Evolutionary conservation across 1,140 invertebrate genomes (phyloP), one percentile per base, ranked within the genome.

Genomic region (Conus betulinus): DNA sequence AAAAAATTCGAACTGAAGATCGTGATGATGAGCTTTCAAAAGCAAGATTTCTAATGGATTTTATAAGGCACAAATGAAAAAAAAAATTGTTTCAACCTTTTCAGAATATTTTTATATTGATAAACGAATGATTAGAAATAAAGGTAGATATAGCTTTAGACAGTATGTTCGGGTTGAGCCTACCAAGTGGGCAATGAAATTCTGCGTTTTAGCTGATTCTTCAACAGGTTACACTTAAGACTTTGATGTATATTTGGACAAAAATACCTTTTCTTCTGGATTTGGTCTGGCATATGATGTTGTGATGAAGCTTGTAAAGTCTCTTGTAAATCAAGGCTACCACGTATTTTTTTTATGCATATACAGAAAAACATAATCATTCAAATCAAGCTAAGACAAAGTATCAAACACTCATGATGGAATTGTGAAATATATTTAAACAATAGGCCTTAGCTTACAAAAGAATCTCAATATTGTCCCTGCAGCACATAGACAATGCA

Each of bases 1-100:
- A 25, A 74, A 74, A 74, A n/a, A 11, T 74, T 74, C 71, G 71
- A 13, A 74, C 71, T 74, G n/a, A 74, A 74, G 71, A 74, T 74
- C 71, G 8, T 25, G 71, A 74, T 74, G 71, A 74, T 74, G 23
- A 74, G 23, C 71, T 74, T 74, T 74, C 71, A 17, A 74, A 74
- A 74, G 71, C 71, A 13, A 74, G 71, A 74, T 74, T 74, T 74
- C 23, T 74, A 7, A 74, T 74, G 71, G 71, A 74, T 6, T 74
- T 74, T 74, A 74, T 74, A 6, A 74, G 71, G n/a, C 15, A 23
- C 6, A 74, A 74, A 74, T 74, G 71, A n/a, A n/a, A n/a, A 11
- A 8, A 23, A 74, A 74, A 74, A 74, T 74, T 74, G 23, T 74
- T 74, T 74, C 71, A 74, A 74, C 71, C 71, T 11, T 74, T 74